phyloP scores from a whole-genome alignment of 2,797 vertebrate species.

The Lagorchestes hirsutus region DNA sequence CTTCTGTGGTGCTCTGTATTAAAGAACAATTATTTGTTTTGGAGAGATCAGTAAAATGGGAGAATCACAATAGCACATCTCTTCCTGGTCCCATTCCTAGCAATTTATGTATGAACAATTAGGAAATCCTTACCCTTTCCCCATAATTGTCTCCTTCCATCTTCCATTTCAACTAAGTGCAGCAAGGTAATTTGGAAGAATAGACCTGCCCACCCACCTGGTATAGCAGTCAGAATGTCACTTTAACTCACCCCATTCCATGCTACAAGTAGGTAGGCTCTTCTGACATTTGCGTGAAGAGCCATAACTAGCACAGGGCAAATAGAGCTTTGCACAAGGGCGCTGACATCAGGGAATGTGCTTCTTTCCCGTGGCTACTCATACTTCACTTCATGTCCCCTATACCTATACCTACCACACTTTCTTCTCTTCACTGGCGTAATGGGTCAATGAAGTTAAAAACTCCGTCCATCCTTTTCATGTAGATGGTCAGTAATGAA shows the following conservation, averaged over 20 bases:
- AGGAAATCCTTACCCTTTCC: neutral
- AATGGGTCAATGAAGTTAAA: neutral
- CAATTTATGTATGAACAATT: neutral
- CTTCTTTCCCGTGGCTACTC: neutral
- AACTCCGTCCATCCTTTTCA: neutral
- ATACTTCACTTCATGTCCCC: neutral
- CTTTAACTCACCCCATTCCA: neutral
- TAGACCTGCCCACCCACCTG: neutral
- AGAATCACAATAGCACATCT: neutral
- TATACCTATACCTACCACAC: neutral
- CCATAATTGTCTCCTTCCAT: neutral
- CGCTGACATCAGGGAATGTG: neutral
- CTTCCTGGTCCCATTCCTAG: neutral
- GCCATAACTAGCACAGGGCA: neutral
- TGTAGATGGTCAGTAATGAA: neutral
- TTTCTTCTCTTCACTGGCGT: neutral
- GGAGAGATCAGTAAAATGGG: neutral
- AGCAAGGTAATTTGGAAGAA: neutral
- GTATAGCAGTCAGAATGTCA: neutral
- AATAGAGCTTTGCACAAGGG: neutral
- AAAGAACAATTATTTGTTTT: neutral
- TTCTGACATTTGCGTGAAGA: neutral
- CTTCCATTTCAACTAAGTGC: neutral
- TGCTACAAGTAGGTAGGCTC: neutral
- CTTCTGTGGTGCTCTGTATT: neutral